Conservation (phyloP, 1,140 invertebrate species). For the Anthonomus grandis region DNA sequence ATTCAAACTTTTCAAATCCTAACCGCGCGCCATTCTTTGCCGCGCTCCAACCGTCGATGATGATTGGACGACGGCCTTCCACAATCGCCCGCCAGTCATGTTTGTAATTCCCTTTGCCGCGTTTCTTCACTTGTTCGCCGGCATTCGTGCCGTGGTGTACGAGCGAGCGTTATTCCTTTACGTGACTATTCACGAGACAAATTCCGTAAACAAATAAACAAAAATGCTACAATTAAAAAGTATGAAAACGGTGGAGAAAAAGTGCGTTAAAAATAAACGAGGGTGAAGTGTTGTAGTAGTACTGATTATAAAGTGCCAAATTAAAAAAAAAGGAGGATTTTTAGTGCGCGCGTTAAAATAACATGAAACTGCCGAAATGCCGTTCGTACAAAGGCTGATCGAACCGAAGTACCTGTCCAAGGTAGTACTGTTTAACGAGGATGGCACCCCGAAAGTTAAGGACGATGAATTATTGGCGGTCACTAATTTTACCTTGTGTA, state of each 20-base stretch:
- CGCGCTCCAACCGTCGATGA: too few relatives aligned
- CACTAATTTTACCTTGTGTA: slow-evolving; percentile 72
- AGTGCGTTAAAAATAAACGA: neutral
- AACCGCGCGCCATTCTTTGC: too few relatives aligned
- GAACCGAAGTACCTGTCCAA: slow-evolving; percentile 66
- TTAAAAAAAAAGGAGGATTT: neutral
- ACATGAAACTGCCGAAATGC: too few relatives aligned
- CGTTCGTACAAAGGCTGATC: slow-evolving; percentile 68
- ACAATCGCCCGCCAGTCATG: too few relatives aligned
- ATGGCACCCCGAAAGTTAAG: slow-evolving; percentile 56
- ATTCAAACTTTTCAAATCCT: too few relatives aligned
- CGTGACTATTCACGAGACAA: neutral
- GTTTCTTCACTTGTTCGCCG: slow-evolving; percentile 19
- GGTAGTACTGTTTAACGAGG: slow-evolving; percentile 56
- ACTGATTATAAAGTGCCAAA: neutral
- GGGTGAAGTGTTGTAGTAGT: neutral
- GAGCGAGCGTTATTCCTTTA: neutral
- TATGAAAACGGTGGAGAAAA: neutral
- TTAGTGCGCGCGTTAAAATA: neutral
- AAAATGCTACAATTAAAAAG: neutral
- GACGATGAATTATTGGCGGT: slow-evolving; percentile 72
- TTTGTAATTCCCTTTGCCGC: neutral
- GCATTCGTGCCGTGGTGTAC: slow-evolving; percentile 13
- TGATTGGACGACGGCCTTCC: too few relatives aligned
- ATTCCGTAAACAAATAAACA: neutral